Evolutionary conservation across 1,140 invertebrate species (phyloP), one percentile per base, ranked within the genome.

Genomic region (Helicoverpa armigera): DNA sequence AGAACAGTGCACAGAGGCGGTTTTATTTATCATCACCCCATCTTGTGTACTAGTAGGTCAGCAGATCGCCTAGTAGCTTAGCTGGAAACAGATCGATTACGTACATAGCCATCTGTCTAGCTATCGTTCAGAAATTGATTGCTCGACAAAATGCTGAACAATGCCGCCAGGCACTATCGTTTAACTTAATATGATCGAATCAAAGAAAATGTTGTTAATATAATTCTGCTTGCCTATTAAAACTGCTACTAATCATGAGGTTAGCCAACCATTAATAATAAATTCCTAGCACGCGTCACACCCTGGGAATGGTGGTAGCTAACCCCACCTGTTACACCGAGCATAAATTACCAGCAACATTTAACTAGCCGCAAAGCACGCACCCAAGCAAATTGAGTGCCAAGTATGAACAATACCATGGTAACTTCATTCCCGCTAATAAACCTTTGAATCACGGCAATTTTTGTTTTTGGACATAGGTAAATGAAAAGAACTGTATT

Each of bases 261-360:
- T 31, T 31, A 72, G 29, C 18, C 50, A 31, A 72, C 69, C 69
- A 53, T 54, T 72, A 51, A 73, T 73, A 58, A 56, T 58, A 56
- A 56, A 73, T 73, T 73, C 54, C 18, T 58, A 43, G 53, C 70
- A 56, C 70, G 31, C 69, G 43, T 73, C 43, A 18, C 14, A 23
- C 31, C 23, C 29, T 73, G 51, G 16, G n/a, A 18, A 56, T 31
- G 29, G 18, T 43, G 53, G 53, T 35, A 73, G 53, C 13, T 43
- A 58, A 58, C 70, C 48, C 70, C 70, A 73, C 70, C 70, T 73
- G 70, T 73, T 73, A 73, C 70, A 53, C 53, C 31, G 23, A 58
- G n/a, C 53, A 73, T 58, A 73, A 73, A 58, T 73, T 58, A 73
- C 54, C 29, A 16, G 51, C 31, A 18, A 51, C 48, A 73, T 31